Evolutionary conservation across 2,797 vertebrate genomes (phyloP).

Genomic region (Rhincodon typus): DNA sequence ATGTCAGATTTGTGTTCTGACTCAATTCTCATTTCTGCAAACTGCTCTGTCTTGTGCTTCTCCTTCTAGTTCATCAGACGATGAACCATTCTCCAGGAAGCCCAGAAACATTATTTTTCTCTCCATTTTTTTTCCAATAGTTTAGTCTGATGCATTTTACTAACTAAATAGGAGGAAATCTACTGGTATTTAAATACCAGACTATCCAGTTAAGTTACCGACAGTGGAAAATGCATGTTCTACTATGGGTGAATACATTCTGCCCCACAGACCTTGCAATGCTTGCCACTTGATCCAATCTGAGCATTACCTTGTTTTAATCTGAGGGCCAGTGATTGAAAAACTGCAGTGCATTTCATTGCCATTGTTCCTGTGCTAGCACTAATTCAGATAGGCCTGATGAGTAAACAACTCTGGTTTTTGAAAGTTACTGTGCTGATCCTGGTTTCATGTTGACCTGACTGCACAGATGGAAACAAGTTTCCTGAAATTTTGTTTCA

Average conservation of each 20-base stretch:
- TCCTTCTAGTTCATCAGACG: background rate
- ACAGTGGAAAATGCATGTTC: background rate
- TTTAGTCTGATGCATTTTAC: background rate
- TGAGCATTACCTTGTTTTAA: background rate
- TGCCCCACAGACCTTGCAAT: no score
- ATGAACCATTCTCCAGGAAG: background rate
- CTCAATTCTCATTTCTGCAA: background rate
- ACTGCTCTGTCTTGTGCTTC: background rate
- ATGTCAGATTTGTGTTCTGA: background rate
- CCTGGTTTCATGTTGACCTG: background rate
- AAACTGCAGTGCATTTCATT: background rate
- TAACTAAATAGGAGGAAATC: background rate
- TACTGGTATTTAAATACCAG: background rate
- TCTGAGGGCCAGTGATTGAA: background rate
- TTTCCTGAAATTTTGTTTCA: conserved; percentile 14
- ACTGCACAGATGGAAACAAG: background rate
- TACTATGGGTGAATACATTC: background rate
- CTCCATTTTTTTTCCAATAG: background rate
- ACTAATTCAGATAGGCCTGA: background rate
- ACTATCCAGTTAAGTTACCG: background rate
- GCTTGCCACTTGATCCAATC: background rate
- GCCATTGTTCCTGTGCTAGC: background rate
- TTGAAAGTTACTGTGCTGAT: background rate
- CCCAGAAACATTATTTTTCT: background rate
- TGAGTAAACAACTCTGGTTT: background rate